Evolutionary conservation across 2,113 vertebrate genomes (phyloP).

Genomic region (Osmerus eperlanus): DNA sequence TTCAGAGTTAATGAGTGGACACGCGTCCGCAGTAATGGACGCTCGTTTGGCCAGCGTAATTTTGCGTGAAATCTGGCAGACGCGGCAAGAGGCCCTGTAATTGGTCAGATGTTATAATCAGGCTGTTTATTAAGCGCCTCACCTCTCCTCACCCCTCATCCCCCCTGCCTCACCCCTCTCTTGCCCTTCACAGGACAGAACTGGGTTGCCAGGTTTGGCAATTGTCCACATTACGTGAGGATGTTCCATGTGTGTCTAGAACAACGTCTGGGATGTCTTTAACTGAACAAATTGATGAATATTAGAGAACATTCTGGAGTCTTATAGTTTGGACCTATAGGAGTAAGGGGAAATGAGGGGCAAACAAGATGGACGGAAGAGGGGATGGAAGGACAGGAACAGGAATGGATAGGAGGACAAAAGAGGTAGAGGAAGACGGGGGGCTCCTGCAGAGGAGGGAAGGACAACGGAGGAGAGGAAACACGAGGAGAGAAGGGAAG

Average conservation of each 20-base stretch:
- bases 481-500: background rate
- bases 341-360: too few species aligned
- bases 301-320: too few species aligned
- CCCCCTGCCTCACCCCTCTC: background rate
- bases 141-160: slow-evolving; percentile 2
- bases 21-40: slow-evolving; percentile 38
- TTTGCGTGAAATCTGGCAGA: slow-evolving; percentile 41
- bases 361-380: too few species aligned
- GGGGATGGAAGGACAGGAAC: too few species aligned
- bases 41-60: slow-evolving; percentile 37
- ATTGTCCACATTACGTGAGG: too few species aligned
- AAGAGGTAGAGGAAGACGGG: background rate
- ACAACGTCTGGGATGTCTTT: too few species aligned
- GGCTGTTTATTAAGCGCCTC: slow-evolving; percentile 37
- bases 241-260: too few species aligned
- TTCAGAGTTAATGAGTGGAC: slow-evolving; percentile 40
- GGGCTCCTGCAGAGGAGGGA: background rate
- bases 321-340: too few species aligned
- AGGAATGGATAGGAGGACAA: too few species aligned
- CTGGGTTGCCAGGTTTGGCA: background rate
- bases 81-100: slow-evolving; percentile 21
- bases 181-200: background rate
- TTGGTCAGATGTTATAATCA: slow-evolving; percentile 30
- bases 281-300: too few species aligned
- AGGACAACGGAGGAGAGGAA: too few species aligned